phyloP scores from a whole-genome alignment of 2,797 vertebrate genomes.

The Nannoperca australis region DNA sequence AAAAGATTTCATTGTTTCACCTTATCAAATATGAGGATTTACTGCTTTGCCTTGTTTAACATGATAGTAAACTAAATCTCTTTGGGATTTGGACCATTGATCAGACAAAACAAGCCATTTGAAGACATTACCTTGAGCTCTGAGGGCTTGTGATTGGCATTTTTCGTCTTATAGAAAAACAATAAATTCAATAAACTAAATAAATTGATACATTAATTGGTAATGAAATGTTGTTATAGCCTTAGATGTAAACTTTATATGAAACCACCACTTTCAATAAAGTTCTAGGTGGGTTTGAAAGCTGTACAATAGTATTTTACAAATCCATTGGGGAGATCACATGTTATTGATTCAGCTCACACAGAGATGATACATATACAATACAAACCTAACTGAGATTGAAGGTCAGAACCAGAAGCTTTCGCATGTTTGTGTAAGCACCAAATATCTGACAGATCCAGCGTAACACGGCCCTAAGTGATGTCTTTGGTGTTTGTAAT shows the following conservation, averaged over 20 bases:
- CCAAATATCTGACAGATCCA: slow-evolving; percentile 17
- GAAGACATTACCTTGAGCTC: background rate
- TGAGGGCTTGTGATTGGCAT: background rate
- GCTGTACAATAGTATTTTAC: background rate
- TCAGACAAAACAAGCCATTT: background rate
- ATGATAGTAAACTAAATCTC: background rate
- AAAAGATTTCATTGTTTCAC: background rate
- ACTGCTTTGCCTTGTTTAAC: background rate
- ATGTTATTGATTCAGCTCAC: background rate
- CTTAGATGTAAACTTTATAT: background rate
- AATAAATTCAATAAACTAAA: background rate
- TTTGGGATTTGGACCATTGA: too few species aligned
- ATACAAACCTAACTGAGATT: background rate
- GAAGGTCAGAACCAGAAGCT: background rate
- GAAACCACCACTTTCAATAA: background rate
- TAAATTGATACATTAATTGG: background rate
- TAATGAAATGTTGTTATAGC: background rate
- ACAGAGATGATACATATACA: background rate
- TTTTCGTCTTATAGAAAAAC: background rate
- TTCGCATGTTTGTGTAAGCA: background rate
- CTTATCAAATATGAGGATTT: background rate
- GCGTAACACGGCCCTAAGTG: slow-evolving; percentile 19
- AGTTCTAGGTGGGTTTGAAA: background rate
- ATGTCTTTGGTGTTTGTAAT: slow-evolving; percentile 41
- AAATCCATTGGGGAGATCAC: background rate